A percentile compares a stretch with the other conserved stretches of the same genome.
These are phyloP conservation scores for Caerostris extrusa DNA, from an alignment of 1,140 invertebrate species.

Conservation along the genomic window DNA sequence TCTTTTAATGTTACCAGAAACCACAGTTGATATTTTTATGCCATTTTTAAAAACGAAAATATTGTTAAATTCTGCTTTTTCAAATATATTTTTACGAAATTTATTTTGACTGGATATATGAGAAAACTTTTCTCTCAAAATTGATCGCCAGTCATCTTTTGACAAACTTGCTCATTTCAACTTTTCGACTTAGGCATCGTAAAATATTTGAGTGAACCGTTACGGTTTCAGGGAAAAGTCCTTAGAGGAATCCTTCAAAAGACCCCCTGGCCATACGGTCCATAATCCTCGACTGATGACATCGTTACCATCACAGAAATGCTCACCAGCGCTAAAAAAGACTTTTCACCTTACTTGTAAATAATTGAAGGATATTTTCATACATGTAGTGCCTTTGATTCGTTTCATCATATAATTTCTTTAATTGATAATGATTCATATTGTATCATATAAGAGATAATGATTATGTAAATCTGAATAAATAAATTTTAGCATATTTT, in stretches of 20 bases:
- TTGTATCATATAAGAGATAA: too few relatives aligned
- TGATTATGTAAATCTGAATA: too few relatives aligned
- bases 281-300: background rate
- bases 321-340: background rate
- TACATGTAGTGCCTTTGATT: too few relatives aligned
- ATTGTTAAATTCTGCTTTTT: too few relatives aligned
- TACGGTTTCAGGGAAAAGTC: background rate
- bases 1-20: too few relatives aligned
- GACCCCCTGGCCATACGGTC: background rate
- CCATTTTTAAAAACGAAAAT: too few relatives aligned
- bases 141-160: background rate
- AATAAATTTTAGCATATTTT: too few relatives aligned
- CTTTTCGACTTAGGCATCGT: constrained; percentile 10
- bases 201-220: constrained; percentile 14
- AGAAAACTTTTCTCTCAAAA: background rate
- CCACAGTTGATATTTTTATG: too few relatives aligned
- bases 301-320: background rate
- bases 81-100: too few relatives aligned
- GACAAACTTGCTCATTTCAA: background rate
- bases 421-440: too few relatives aligned
- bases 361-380: background rate
- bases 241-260: background rate
- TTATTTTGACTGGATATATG: too few relatives aligned
- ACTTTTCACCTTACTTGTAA: background rate
- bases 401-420: too few relatives aligned